phyloP scores from a whole-genome alignment of 2,797 vertebrate genomes.

The Dendrocincla fuliginosa region DNA sequence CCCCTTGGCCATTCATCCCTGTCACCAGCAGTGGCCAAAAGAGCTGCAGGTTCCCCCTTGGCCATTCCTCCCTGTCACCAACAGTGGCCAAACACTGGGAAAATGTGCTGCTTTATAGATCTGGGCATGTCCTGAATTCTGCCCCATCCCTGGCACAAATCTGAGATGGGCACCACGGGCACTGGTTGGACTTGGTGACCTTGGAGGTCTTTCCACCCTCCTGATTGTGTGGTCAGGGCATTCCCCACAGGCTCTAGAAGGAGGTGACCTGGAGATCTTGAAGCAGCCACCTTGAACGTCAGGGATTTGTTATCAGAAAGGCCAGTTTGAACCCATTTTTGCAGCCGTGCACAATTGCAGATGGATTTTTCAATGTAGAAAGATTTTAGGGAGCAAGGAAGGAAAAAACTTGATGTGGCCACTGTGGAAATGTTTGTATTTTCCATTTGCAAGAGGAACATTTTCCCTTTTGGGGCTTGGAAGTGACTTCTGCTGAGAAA shows the following conservation, averaged over 20 bases:
- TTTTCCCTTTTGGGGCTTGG: neutral
- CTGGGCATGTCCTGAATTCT: neutral
- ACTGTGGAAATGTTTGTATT: neutral
- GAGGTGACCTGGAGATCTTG: neutral
- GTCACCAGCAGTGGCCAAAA: neutral
- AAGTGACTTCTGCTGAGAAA: neutral
- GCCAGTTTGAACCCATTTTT: neutral
- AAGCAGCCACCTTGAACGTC: neutral
- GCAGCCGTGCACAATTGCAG: neutral
- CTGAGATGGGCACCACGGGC: neutral
- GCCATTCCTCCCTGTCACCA: neutral
- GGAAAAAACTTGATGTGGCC: neutral
- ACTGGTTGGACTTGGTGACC: neutral
- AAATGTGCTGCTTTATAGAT: neutral
- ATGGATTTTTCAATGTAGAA: neutral
- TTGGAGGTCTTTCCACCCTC: neutral
- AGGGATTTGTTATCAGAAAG: neutral
- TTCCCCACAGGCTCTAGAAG: neutral
- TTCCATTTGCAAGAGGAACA: neutral
- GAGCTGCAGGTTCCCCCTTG: neutral
- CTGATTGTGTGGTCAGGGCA: neutral
- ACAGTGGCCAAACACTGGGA: neutral
- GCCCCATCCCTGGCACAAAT: neutral
- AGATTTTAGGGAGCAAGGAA: neutral
- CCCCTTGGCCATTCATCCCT: neutral